phyloP scores from a whole-genome alignment of 2,113 vertebrate genomes.

The Triplophysa tibetana region DNA sequence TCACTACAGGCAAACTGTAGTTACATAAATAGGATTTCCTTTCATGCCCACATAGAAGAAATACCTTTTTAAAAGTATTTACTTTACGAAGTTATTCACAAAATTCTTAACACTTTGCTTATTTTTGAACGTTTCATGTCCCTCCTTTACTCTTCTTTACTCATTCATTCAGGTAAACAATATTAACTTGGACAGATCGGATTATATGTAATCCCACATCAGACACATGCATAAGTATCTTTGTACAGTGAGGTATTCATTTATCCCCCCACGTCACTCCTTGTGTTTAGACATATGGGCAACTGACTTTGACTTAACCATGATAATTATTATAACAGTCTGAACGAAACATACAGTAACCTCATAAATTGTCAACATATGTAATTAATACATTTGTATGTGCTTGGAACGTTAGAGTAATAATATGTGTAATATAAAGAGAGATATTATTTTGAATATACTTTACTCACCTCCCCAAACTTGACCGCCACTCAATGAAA shows the following conservation, averaged over 20 bases:
- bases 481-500: constrained; percentile 57
- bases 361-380: no score
- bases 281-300: background rate
- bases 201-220: constrained; percentile 46
- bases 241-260: constrained; percentile 30
- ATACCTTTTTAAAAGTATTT: no score
- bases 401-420: background rate
- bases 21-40: background rate
- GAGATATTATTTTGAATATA: background rate
- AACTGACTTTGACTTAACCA: background rate
- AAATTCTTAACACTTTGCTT: no score
- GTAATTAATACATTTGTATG: background rate
- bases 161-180: constrained; percentile 27
- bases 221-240: constrained; percentile 38
- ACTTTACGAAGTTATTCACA: no score
- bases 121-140: no score
- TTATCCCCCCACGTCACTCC: background rate
- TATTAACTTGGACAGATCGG: constrained; percentile 19
- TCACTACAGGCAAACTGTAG: no score
- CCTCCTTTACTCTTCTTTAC: no score
- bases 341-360: no score
- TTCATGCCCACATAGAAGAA: no score
- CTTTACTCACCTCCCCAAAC: constrained; percentile 66
- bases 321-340: background rate
- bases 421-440: background rate